phyloP scores from a whole-genome alignment of 1,140 invertebrate species.

The Bombus turneri region DNA sequence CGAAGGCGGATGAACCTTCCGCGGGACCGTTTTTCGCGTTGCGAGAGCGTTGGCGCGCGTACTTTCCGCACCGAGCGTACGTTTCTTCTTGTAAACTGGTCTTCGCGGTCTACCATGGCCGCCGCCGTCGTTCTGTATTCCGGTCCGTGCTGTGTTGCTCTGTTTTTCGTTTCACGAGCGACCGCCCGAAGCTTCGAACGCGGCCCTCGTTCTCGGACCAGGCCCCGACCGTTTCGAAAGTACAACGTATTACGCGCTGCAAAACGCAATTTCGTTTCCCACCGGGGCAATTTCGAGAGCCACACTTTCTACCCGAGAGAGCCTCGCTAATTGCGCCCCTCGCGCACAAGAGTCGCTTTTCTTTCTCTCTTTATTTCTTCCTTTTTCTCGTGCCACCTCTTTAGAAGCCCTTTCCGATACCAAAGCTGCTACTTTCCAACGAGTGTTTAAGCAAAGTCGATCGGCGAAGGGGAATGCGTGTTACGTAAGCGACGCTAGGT shows the following conservation, averaged over 20 bases:
- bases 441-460: background rate
- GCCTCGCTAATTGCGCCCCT: constrained; percentile 34
- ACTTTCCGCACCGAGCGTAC: background rate
- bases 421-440: background rate
- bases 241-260: constrained; percentile 44
- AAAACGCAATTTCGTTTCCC: constrained; percentile 37
- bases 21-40: too few relatives aligned
- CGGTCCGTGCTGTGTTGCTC: constrained; percentile 25
- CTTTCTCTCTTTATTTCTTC: too few relatives aligned
- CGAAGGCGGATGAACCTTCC: background rate
- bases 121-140: constrained; percentile 27
- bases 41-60: background rate
- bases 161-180: constrained; percentile 51
- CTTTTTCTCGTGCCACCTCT: background rate
- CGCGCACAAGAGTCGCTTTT: background rate
- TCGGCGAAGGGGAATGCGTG: background rate
- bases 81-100: constrained; percentile 52
- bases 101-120: constrained; percentile 55
- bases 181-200: constrained; percentile 44
- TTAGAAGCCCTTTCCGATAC: background rate
- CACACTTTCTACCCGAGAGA: constrained; percentile 18
- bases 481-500: constrained; percentile 1
- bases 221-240: constrained; percentile 39
- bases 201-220: constrained; percentile 13
- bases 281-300: constrained; percentile 33